Evolutionary conservation across 2,797 vertebrate species (phyloP), one percentile per base, ranked within the genome.

Genomic region (Tangara arthus): DNA sequence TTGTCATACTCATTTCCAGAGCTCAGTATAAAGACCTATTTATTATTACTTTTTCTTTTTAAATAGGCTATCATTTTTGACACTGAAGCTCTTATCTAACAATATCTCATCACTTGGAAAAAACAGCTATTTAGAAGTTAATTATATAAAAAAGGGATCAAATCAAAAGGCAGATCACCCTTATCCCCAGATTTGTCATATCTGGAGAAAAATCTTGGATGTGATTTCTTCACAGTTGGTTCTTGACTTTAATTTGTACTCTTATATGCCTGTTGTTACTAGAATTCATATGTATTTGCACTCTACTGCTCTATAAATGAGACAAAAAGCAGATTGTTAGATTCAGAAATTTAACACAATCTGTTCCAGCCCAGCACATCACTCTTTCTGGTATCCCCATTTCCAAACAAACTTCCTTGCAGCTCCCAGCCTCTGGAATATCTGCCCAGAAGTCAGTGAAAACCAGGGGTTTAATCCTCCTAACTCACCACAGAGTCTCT

Each of bases 181-280:
- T 85, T 28, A 60, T 5, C 4, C 6, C 3, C 0, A 41, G 0
- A 34, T 46, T 20, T 32, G 17, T 3, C 2, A 0, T 5, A 85
- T 6, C 15, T n/a, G 11, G 23, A 47, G 32, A 63, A 92, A 76
- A 69, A 37, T 2, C 5, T 19, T 41, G 5, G 19, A 11, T 9
- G 4, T 1, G 2, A 47, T 84, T 1, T 0, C 39, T 65, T 39
- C 19, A 75, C 24, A 55, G 10, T 11, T 78, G 5, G 13, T 28
- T 78, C 35, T 39, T 35, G 7, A 24, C 72, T 93, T 71, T 50
- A 53, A 42, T 24, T 41, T 35, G 4, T 9, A n/a, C 30, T 39
- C 17, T 41, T 15, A 55, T 2, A 8, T n/a, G 18, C 26, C 34
- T 20, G 2, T 53, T 91, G 23, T 94, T 88, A 56, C 27, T 50